Conservation (phyloP, 2,113 vertebrate genomes). For the Eidolon helvum region DNA sequence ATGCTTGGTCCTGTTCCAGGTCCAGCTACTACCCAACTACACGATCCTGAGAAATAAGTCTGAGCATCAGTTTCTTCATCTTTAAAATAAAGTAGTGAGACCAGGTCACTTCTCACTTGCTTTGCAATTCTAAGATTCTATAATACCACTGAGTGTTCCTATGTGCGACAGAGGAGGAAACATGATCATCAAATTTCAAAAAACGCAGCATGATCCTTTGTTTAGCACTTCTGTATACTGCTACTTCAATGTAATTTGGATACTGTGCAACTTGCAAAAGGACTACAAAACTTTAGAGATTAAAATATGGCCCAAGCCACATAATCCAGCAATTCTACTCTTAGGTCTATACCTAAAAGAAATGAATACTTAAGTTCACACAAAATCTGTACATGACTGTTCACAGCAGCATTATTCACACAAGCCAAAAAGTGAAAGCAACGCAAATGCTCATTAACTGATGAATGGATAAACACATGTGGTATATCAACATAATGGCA, state of each 20-base stretch:
- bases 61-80: neutral
- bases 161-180: neutral
- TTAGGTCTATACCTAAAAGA: neutral
- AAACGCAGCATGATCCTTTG: neutral
- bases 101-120: neutral
- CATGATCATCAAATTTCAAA: neutral
- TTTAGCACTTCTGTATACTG: neutral
- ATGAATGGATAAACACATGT: neutral
- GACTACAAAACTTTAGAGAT: neutral
- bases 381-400: neutral
- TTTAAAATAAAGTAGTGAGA: slow-evolving; percentile 23
- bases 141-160: neutral
- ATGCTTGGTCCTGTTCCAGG: neutral
- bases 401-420: neutral
- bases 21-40: neutral
- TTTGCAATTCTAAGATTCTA: neutral
- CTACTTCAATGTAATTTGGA: neutral
- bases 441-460: neutral
- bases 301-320: neutral
- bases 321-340: neutral
- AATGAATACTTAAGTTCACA: neutral
- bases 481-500: neutral
- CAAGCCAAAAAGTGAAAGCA: neutral
- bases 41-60: neutral
- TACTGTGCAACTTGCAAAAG: neutral